Conservation (phyloP, 2,888 invertebrate genomes). For the Sericinus montela region DNA sequence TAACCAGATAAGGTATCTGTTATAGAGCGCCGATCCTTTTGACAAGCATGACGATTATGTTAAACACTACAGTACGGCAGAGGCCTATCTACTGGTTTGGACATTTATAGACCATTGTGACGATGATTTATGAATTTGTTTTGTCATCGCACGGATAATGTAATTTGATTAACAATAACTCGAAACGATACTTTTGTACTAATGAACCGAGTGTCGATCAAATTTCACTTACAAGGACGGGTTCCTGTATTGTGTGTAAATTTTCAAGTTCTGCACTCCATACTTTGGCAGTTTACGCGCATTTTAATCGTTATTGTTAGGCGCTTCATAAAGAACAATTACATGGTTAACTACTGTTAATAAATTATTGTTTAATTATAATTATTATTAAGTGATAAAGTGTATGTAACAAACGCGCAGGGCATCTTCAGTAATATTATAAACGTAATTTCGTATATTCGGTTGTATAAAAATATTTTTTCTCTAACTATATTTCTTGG, state of each 20-base stretch:
- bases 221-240: slow-evolving; percentile 29
- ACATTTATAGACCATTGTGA: too few relatives aligned
- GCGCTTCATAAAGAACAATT: slow-evolving; percentile 17
- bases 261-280: slow-evolving; percentile 21
- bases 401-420: slow-evolving; percentile 8
- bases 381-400: not conserved
- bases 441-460: too few relatives aligned
- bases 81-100: too few relatives aligned
- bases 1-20: too few relatives aligned
- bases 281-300: not conserved
- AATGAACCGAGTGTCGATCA: slow-evolving; percentile 22
- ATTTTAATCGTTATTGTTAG: slow-evolving; percentile 11
- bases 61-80: too few relatives aligned
- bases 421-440: too few relatives aligned
- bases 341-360: slow-evolving; percentile 12
- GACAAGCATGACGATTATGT: too few relatives aligned
- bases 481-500: too few relatives aligned
- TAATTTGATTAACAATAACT: slow-evolving; percentile 2
- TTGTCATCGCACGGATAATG: not conserved
- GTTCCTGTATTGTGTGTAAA: slow-evolving; percentile 33
- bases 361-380: too few relatives aligned
- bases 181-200: slow-evolving; percentile 23
- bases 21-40: too few relatives aligned
- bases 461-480: too few relatives aligned
- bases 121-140: too few relatives aligned